A percentile compares a stretch with the other conserved stretches of the same genome.
Evolutionary conservation across 2,113 vertebrate genomes (phyloP).

Genomic region (Spea multiplicata): DNA sequence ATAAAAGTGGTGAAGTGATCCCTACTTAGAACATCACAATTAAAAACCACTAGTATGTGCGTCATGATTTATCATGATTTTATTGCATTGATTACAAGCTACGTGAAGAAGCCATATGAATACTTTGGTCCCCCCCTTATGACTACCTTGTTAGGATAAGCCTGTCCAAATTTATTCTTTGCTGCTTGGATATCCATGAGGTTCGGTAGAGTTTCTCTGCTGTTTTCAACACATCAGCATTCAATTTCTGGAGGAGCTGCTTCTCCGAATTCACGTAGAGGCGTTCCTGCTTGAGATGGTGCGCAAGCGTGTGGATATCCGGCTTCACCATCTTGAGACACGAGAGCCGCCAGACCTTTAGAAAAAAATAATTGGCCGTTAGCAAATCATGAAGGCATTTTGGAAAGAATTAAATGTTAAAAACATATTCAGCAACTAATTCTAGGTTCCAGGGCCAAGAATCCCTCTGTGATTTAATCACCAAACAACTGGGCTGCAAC

Average conservation of each 20-base stretch:
- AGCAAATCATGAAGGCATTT: too few species aligned
- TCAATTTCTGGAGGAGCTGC: constrained; percentile 93
- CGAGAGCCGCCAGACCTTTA: constrained; percentile 46
- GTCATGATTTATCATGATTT: too few species aligned
- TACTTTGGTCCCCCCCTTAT: too few species aligned
- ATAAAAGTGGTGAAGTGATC: too few species aligned
- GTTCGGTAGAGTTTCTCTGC: constrained; percentile 91
- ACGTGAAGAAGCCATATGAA: too few species aligned
- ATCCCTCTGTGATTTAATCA: too few species aligned
- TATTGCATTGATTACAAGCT: too few species aligned
- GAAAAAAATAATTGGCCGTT: not conserved
- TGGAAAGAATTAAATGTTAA: too few species aligned
- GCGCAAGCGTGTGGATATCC: constrained; percentile 95
- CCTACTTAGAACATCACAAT: too few species aligned
- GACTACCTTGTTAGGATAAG: constrained; percentile 95
- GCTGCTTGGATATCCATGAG: constrained; percentile 97
- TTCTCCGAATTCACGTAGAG: constrained; percentile 93
- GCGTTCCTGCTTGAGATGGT: constrained; percentile 97
- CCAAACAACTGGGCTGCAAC: too few species aligned
- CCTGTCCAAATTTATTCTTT: constrained; percentile 96
- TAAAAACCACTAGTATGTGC: too few species aligned
- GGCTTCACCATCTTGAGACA: constrained; percentile 93
- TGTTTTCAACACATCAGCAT: constrained; percentile 93
- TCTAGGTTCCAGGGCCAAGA: not conserved
- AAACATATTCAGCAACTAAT: not conserved